These are phyloP conservation scores for Andrena marginata DNA, from an alignment of 2,888 invertebrate species.

Conservation along the genomic window DNA sequence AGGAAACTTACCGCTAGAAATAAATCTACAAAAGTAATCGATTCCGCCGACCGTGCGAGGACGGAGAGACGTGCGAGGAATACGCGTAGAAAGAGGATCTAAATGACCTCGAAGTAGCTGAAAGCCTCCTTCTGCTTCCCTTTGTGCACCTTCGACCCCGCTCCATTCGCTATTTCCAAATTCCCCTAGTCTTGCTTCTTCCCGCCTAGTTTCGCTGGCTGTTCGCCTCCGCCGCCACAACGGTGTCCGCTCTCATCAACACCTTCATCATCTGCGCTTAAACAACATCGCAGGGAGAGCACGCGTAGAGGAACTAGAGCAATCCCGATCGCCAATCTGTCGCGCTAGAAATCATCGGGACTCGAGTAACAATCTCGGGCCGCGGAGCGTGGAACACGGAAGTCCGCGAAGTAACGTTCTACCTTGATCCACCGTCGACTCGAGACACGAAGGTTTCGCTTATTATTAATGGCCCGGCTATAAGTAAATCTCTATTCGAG, in stretches of 20 bases:
- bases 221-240: constrained; percentile 9
- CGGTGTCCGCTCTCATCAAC: constrained; percentile 12
- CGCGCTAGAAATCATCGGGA: not conserved
- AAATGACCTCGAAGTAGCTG: constrained; percentile 18
- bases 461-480: not conserved
- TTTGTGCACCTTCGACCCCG: constrained; percentile 26
- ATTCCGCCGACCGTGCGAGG: constrained; percentile 58
- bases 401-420: not conserved
- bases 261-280: constrained; percentile 7
- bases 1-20: constrained; percentile 59
- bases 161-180: not conserved
- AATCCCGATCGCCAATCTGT: not conserved
- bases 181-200: not conserved
- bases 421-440: not conserved
- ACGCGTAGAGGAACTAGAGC: not conserved
- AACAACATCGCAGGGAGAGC: constrained; percentile 14
- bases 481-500: constrained; percentile 1
- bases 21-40: constrained; percentile 62
- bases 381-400: not conserved
- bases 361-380: not conserved
- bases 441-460: constrained; percentile 2
- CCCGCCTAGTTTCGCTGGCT: constrained; percentile 14
- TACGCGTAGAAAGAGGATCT: constrained; percentile 54
- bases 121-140: not conserved
- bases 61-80: constrained; percentile 62